Base-by-base conservation (phyloP, 1,140 invertebrate species). In the Octopus sinensis region DNA sequence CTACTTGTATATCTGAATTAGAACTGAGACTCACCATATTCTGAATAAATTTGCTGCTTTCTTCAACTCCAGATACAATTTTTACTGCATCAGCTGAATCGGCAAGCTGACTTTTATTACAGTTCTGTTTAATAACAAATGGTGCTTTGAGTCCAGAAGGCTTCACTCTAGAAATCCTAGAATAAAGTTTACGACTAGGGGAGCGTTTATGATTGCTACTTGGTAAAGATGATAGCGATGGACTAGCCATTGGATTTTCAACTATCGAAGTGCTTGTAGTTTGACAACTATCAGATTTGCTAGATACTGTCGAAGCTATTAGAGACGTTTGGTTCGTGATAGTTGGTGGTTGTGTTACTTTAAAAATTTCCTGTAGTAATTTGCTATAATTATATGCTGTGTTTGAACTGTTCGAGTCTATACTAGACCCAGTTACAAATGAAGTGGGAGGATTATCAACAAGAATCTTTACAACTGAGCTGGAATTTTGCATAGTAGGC, bases 401-500 rank as follows among this genome's bases (percentile, higher is more conserved):
- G 68, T 23, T 23, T 73, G 17, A 23, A 23, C 17, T 13, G 68
- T 23, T 73, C 7, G 68, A n/a, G 30, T 73, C 68, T 73, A 73
- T 73, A 73, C 30, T 73, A n/a, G 68, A 13, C 17, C 17, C 17
- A 23, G 68, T 13, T n/a, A 73, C 68, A 73, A 73, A 73, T 23
- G 17, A 23, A 23, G 68, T 73, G 17, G 68, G 30, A 23, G 68
- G 30, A 23, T 73, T 73, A 23, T 73, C 68, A 73, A 73, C 68
- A 73, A 73, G 68, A 73, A 73, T 73, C 13, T 73, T 73, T 73
- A 73, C 68, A 73, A 73, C 30, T 6, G 68, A 73, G 30, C 30
- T 73, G 17, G 68, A 23, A 6, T 13, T 73, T 73, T 73, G 68
- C 68, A 73, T 73, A 7, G 68, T 73, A 23, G 68, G 13, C 68